Base-by-base conservation (phyloP, 1,140 invertebrate species). In the Drosophila jambulina region DNA sequence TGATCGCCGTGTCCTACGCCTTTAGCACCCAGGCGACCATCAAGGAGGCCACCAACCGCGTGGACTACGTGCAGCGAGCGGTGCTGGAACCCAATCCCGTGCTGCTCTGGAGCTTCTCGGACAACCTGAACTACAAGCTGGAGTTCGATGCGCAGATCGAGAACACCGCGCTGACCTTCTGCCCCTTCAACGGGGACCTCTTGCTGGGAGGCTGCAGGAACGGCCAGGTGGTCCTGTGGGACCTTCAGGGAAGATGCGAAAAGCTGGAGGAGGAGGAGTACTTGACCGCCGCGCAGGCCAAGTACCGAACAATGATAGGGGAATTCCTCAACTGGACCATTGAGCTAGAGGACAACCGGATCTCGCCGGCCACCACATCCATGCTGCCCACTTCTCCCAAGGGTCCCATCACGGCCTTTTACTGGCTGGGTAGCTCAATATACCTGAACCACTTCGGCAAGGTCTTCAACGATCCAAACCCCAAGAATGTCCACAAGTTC, bases 161-260 rank as follows among this genome's bases (percentile, higher is more conserved):
- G 93, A 94, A 96, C 0, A 94, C 94, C 12, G 90, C 93, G 0
- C 84, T 96, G 9, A 94, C 95, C 2, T 96, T 96, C 90, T 96
- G 95, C 87, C 95, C 95, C 2, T 94, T 94, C 45, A 94, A 97
- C 81, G 94, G 94, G 45, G 96, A 96, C 91, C 81, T 96, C 42
- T 80, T 97, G 51, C 77, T 96, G 34, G 96, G 96, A 27, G 96
- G 96, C n/a, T 95, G 94, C 38, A 92, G 93, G 8, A 96, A 96
- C 90, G 96, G 96, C 3, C 95, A 96, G 93, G 92, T 97, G 19
- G 93, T 96, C 25, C 71, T 97, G 21, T 97, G 96, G 96, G 95
- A 97, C 88, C 93, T 97, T 40, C 94, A 94, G 8, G 95, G 95
- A 57, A 95, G 95, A 81, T 93, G 96, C 49, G 94, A 96, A 75